Percentiles rank a stretch among this genome's conserved stretches.
Evolutionary conservation across 2,888 invertebrate genomes (phyloP).

Genomic region (Hydriomena furcata): DNA sequence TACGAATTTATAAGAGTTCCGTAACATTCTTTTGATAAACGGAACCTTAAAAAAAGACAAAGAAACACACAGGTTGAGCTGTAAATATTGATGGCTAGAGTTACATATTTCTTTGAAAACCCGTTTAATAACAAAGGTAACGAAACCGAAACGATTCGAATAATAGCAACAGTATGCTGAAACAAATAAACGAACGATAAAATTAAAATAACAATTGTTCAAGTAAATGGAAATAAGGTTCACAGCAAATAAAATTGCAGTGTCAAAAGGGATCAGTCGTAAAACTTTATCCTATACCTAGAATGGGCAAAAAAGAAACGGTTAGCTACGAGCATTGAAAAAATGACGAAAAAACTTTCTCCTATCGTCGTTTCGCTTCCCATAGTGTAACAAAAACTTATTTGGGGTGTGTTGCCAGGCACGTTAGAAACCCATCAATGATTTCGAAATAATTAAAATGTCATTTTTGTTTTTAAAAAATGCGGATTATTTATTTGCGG

Average conservation of each 20-base stretch:
- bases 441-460: conserved; percentile 3
- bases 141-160: conserved; percentile 3
- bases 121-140: neutral
- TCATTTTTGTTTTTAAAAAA: no score
- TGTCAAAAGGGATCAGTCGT: conserved; percentile 47
- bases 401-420: conserved; percentile 19
- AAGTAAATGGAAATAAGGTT: conserved; percentile 33
- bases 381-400: conserved; percentile 36
- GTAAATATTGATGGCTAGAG: no score
- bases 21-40: no score
- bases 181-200: conserved; percentile 37
- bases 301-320: conserved; percentile 45
- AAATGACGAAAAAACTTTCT: conserved; percentile 47
- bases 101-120: no score
- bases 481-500: no score
- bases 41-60: no score
- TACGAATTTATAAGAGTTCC: no score
- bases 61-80: no score
- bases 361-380: conserved; percentile 32
- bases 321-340: conserved; percentile 39
- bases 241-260: conserved; percentile 45
- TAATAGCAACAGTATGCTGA: conserved; percentile 11
- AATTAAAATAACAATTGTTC: conserved; percentile 41
- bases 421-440: conserved; percentile 46
- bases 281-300: conserved; percentile 44